Base-by-base conservation (phyloP, 2,888 invertebrate genomes). In the Diplazon laetatorius region DNA sequence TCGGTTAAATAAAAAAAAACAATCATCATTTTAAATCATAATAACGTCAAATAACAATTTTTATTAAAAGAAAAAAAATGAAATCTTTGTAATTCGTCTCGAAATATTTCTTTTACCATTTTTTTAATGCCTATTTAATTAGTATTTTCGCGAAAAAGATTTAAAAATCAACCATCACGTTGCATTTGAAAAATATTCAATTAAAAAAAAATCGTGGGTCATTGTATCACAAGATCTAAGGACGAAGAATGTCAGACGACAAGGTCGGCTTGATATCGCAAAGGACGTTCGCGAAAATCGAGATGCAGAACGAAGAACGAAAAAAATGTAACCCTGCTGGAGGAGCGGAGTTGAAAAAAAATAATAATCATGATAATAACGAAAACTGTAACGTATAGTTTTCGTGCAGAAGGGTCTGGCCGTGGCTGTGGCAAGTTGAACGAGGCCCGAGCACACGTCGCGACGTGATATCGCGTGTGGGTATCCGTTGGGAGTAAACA, bases 401-500 rank as follows among this genome's bases (percentile, higher is more conserved):
- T 59, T 52, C 20, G 50, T 60, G 55, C 68, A 60, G 30, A 44
- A 63, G 52, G 69, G 66, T 73, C 83, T 85, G 83, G 82, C 84
- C 82, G 80, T 80, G 76, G n/a, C n/a, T 78, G 76, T 62, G 16
- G 39, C 75, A 16, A 62, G 20, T 52, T 37, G 35, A 35, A 12
- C 50, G 44, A 42, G 62, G 42, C n/a, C 20, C 60, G 70, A 65
- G 22, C 73, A 37, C 72, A 76, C 48, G 74, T 72, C 74, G 44
- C 59, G 52, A 72, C 39, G 68, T 75, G 80, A 80, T 81, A 80
- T 85, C 82, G 85, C 84, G 87, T 85, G 88, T 87, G 86, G 85
- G n/a, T n/a, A 87, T 85, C 85, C 85, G 82, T 85, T 63, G 82
- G 80, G 85, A 85, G 86, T 88, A 88, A 88, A 88, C 89, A 88